phyloP scores from a whole-genome alignment of 2,113 vertebrate species.

The Numenius arquata region DNA sequence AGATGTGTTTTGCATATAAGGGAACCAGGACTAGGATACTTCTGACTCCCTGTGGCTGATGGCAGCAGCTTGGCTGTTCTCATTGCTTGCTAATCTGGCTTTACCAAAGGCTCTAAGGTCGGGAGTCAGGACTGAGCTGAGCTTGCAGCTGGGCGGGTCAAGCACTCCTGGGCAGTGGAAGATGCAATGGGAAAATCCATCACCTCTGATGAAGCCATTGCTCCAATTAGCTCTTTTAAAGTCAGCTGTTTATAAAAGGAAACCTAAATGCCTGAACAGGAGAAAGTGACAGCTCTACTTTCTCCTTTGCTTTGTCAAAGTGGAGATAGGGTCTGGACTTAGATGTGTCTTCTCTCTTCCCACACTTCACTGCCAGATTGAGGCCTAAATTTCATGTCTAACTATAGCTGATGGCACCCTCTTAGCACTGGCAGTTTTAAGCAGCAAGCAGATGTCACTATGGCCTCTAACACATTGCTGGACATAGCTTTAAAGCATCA shows the following conservation, averaged over 20 bases:
- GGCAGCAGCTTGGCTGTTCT: neutral
- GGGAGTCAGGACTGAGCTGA: neutral
- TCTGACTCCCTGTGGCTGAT: neutral
- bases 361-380: neutral
- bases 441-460: neutral
- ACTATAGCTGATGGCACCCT: neutral
- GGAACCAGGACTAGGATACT: neutral
- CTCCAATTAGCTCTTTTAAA: neutral
- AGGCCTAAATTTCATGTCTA: neutral
- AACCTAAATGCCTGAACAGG: neutral
- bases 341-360: neutral
- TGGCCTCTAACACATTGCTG: neutral
- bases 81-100: neutral
- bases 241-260: neutral
- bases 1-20: constrained; percentile 12
- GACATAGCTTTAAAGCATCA: neutral
- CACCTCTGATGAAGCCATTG: neutral
- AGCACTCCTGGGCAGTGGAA: neutral
- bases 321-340: neutral
- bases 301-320: neutral
- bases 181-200: neutral
- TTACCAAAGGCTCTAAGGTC: neutral
- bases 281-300: neutral
- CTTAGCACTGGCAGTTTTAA: neutral
- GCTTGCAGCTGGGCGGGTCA: neutral